Percentiles rank a stretch among this genome's conserved stretches.
These are phyloP conservation scores for Ascidia mentula DNA, from an alignment of 23 tunicate genomes.

Conservation along the genomic window DNA sequence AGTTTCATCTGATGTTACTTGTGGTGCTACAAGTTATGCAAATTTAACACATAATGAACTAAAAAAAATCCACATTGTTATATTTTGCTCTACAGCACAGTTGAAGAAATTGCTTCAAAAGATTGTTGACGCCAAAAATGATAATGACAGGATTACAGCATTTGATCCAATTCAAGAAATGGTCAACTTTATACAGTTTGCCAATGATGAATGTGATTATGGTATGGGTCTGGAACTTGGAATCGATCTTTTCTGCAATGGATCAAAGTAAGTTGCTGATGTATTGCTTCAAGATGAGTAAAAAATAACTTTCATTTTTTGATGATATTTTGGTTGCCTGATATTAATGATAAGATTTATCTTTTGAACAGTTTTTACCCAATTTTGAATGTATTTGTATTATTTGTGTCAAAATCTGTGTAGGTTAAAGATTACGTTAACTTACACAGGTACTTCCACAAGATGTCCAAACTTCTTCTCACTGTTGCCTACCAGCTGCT, in stretches of 20 bases:
- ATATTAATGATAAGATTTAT: too few species aligned
- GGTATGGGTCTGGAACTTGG: conserved; percentile 94
- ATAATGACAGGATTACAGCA: conserved; percentile 48
- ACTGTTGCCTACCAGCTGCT: conserved; percentile 65
- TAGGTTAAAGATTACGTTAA: too few species aligned
- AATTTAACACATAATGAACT: too few species aligned
- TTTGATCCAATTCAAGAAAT: conserved; percentile 76
- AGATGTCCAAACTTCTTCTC: conserved; percentile 45
- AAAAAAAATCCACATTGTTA: not conserved
- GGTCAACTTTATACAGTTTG: conserved; percentile 61
- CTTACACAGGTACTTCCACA: conserved; percentile 72
- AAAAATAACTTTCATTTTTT: too few species aligned
- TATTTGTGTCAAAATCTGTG: too few species aligned
- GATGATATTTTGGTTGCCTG: too few species aligned
- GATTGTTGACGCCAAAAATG: conserved; percentile 56
- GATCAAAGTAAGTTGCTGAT: conserved; percentile 52
- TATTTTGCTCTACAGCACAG: conserved; percentile 6
- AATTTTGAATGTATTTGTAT: too few species aligned
- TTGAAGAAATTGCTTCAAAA: conserved; percentile 35
- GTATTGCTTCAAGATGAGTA: too few species aligned
- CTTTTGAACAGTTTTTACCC: too few species aligned
- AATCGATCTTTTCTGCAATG: conserved; percentile 66
- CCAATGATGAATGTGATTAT: conserved; percentile 93
- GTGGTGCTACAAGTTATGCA: too few species aligned
- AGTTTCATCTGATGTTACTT: too few species aligned